Conservation (phyloP, 2,113 vertebrate species). For the Narcine bancroftii region DNA sequence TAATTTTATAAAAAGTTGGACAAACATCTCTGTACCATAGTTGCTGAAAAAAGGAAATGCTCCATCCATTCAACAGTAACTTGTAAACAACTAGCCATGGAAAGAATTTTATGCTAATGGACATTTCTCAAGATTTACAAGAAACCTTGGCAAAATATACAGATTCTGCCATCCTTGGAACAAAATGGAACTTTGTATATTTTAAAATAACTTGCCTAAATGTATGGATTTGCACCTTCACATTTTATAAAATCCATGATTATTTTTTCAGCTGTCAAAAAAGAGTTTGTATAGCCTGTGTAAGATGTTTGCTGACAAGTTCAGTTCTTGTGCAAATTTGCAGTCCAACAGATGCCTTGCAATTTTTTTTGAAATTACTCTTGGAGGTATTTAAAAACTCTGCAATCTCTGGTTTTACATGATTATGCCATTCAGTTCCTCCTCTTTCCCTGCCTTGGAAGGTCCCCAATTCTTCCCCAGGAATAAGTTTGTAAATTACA, state of each 20-base stretch:
- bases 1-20: neutral
- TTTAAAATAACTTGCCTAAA: constrained; percentile 12
- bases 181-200: neutral
- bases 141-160: neutral
- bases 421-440: too few species aligned
- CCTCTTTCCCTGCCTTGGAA: neutral
- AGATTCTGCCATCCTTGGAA: neutral
- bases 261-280: neutral
- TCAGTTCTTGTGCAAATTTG: neutral
- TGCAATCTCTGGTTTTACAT: too few species aligned
- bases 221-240: neutral
- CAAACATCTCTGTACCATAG: neutral
- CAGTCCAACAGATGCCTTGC: too few species aligned
- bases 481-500: neutral
- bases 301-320: neutral
- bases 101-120: neutral
- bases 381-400: too few species aligned
- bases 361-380: too few species aligned
- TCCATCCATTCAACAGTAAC: neutral
- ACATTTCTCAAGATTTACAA: neutral
- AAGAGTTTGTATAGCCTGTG: neutral
- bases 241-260: neutral
- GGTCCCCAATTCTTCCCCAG: neutral
- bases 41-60: neutral
- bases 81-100: neutral